phyloP scores from a whole-genome alignment of 2,888 invertebrate genomes.

The Acronicta leporina region DNA sequence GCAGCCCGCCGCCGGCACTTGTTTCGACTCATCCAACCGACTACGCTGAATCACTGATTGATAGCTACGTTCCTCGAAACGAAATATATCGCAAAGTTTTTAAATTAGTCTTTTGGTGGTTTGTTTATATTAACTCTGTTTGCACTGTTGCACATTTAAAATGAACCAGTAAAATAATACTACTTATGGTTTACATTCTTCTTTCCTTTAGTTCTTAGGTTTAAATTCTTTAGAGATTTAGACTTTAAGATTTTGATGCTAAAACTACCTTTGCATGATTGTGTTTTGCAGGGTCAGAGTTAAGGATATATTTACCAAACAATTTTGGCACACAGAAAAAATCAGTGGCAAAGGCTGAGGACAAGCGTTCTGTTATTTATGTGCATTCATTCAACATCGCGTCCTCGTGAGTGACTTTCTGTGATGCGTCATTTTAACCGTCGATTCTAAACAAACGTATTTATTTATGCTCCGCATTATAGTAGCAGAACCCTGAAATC shows the following conservation, averaged over 20 bases:
- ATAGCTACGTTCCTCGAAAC: conserved; percentile 74
- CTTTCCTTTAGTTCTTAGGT: too few species aligned
- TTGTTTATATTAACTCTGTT: conserved; percentile 44
- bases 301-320: conserved; percentile 39
- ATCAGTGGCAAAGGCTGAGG: conserved; percentile 75
- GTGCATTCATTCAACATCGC: conserved; percentile 79
- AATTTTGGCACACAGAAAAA: conserved; percentile 53
- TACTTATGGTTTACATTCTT: neutral
- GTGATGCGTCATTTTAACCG: conserved; percentile 67
- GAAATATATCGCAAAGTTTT: conserved; percentile 68
- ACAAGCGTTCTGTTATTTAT: conserved; percentile 74
- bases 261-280: neutral
- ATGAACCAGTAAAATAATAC: conserved; percentile 8
- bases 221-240: too few species aligned
- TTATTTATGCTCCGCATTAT: conserved; percentile 37
- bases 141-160: conserved; percentile 12
- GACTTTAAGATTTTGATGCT: neutral
- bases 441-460: conserved; percentile 49
- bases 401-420: conserved; percentile 69
- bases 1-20: conserved; percentile 67
- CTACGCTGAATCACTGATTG: conserved; percentile 77
- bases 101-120: conserved; percentile 48
- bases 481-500: conserved; percentile 59
- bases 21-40: conserved; percentile 68
- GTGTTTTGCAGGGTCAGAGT: neutral